phyloP scores from a whole-genome alignment of 1,140 invertebrate species.

The Delia radicum region DNA sequence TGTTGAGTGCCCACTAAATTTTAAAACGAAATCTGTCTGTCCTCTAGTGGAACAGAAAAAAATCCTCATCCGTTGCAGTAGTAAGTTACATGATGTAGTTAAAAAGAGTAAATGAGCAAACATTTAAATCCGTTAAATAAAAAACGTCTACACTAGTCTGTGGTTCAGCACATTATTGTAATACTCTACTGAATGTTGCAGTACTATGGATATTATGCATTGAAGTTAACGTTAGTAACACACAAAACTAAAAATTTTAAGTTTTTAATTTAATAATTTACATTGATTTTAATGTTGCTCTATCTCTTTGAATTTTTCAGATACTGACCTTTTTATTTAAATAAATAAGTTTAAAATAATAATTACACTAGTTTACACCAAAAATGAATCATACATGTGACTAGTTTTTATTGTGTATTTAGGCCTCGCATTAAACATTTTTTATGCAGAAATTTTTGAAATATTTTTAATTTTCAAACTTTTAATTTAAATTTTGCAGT shows the following conservation, averaged over 20 bases:
- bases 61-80: neutral
- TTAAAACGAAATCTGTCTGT: neutral
- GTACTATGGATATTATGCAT: too few species aligned
- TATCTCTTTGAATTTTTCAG: too few species aligned
- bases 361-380: too few species aligned
- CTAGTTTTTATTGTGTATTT: too few species aligned
- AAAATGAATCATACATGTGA: too few species aligned
- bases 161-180: neutral
- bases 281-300: neutral
- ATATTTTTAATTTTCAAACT: too few species aligned
- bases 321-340: too few species aligned
- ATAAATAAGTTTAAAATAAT: too few species aligned
- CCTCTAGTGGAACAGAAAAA: neutral
- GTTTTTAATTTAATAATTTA: neutral
- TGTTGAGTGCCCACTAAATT: conserved; percentile 23
- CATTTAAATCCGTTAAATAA: conserved; percentile 11
- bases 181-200: neutral
- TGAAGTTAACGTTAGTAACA: too few species aligned
- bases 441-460: too few species aligned
- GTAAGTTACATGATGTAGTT: neutral
- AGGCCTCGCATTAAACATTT: too few species aligned
- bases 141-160: neutral
- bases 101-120: conserved; percentile 16
- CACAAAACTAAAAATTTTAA: neutral
- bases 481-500: too few species aligned